A percentile compares a stretch with the other conserved stretches of the same genome.
phyloP scores from a whole-genome alignment of 2,888 invertebrate genomes.

The Neoaliturus tenellus region DNA sequence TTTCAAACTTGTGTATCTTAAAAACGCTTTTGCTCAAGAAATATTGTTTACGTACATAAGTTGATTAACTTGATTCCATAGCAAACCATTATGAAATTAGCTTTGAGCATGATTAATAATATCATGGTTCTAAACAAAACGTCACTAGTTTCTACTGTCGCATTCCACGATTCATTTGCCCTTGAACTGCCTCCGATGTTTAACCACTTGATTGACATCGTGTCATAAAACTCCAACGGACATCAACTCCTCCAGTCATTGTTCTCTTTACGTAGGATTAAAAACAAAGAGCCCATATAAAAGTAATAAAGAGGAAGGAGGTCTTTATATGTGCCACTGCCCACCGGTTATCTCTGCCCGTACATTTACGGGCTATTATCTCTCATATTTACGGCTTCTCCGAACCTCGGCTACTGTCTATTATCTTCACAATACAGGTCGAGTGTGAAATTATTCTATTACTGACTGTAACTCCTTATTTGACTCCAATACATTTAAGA shows the following conservation, averaged over 20 bases:
- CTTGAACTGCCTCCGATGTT: background rate
- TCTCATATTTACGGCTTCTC: conserved; percentile 15
- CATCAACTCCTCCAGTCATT: background rate
- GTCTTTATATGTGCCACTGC: background rate
- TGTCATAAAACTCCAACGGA: background rate
- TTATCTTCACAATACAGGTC: conserved; percentile 23
- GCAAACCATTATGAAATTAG: too few relatives aligned
- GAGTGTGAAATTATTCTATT: conserved; percentile 16
- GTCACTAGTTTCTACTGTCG: too few relatives aligned
- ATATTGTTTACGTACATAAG: too few relatives aligned
- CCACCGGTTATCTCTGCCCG: conserved; percentile 14
- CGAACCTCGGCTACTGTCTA: conserved; percentile 17
- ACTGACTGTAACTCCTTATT: background rate
- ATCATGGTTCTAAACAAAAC: too few relatives aligned
- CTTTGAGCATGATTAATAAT: too few relatives aligned
- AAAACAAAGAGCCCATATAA: background rate
- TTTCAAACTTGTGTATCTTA: too few relatives aligned
- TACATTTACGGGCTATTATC: conserved; percentile 33
- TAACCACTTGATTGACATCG: too few relatives aligned
- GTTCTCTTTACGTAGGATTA: conserved; percentile 3
- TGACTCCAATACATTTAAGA: background rate
- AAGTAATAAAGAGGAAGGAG: background rate
- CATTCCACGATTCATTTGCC: too few relatives aligned
- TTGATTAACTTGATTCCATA: too few relatives aligned
- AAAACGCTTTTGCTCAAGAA: too few relatives aligned